Evolutionary conservation across 2,113 vertebrate genomes (phyloP), one percentile per base, ranked within the genome.

Genomic region (Isichthys henryi): DNA sequence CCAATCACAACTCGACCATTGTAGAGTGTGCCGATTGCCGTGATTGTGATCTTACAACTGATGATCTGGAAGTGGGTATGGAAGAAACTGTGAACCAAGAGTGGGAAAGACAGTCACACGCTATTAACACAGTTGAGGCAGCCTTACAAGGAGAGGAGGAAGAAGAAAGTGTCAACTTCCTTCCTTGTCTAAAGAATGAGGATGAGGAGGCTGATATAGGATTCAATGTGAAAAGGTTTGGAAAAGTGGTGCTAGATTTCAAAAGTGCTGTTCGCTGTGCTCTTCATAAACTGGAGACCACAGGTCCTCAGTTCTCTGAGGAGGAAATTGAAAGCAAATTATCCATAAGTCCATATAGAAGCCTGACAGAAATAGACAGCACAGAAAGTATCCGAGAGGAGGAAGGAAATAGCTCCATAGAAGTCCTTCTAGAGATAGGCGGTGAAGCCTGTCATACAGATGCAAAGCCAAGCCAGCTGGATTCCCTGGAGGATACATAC

Each of bases 171-270:
- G 58, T 90, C 90, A 92, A 92, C 31, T 52, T 27, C n/a, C 52
- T 39, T 23, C 86, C 74, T 70, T 46, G 62, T 17, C 35, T 13
- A 49, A 89, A 89, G 39, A 27, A 91, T n/a, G 87, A 85, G 35
- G 88, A 45, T 43, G 96, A 97, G 87, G 23, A 86, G 70, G 95
- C 93, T 90, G 95, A 96, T 90, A 94, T 96, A 87, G 95, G 96
- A 56, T 97, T 97, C 92, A 96, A 96, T 21, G 96, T 96, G 23
- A 98, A 96, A 89, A 97, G 96, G 88, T 95, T 99, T 53, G 96
- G 97, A 46, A 96, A 94, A 94, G 97, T 96, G 39, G 97, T 98
- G 88, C 89, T 97, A 52, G 97, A 97, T 87, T 98, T 98, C 89
- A 95, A 96, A 87, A 97, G 96, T 35, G 96, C 96, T 50, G 93